Conservation (phyloP, 2,797 vertebrate species). For the Etheostoma perlongum region DNA sequence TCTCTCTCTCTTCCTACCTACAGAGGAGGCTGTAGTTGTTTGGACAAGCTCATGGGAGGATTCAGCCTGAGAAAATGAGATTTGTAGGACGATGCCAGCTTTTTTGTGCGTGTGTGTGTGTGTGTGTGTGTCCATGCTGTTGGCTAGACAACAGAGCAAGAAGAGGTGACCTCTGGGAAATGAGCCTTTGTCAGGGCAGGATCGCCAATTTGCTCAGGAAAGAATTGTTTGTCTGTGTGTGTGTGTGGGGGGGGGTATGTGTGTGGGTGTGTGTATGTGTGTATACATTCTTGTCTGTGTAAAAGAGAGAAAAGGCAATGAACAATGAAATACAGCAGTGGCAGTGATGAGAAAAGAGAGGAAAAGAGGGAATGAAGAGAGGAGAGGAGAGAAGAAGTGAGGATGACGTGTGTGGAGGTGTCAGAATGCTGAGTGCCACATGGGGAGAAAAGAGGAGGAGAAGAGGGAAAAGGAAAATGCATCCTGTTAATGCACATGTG, state of each 20-base stretch:
- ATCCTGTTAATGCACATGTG: neutral
- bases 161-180: slow-evolving; percentile 58
- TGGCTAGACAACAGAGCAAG: slow-evolving; percentile 32
- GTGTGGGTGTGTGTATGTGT: neutral
- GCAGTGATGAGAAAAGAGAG: neutral
- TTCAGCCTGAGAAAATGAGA: slow-evolving; percentile 39
- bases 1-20: neutral
- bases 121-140: slow-evolving; percentile 10
- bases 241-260: neutral
- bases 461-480: neutral
- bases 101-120: neutral
- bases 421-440: neutral
- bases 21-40: slow-evolving; percentile 17
- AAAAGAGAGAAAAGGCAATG: neutral
- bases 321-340: slow-evolving; percentile 2
- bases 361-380: neutral
- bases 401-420: neutral
- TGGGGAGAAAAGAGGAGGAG: neutral
- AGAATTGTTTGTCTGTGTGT: slow-evolving; percentile 13
- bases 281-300: neutral
- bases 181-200: slow-evolving; percentile 54
- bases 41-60: slow-evolving; percentile 31
- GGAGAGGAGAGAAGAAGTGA: neutral
- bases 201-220: slow-evolving; percentile 50
- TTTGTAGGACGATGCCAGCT: slow-evolving; percentile 17